Percentiles rank a stretch among this genome's conserved stretches.
phyloP scores from a whole-genome alignment of 2,888 invertebrate genomes.

The Cantharis rustica region DNA sequence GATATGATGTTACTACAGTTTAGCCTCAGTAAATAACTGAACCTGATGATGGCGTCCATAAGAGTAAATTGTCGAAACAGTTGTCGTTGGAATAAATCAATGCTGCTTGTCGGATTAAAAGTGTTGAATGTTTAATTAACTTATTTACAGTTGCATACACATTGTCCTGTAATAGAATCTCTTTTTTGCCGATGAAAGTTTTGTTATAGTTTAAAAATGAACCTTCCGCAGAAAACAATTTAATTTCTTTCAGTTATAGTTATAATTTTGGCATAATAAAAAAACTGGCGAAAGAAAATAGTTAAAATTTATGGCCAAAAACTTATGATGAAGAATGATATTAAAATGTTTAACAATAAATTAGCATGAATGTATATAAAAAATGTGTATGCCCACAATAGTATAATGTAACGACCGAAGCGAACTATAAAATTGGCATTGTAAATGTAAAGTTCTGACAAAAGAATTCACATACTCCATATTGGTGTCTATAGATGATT shows the following conservation, averaged over 20 bases:
- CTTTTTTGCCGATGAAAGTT: neutral
- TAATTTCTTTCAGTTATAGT: neutral
- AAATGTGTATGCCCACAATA: slow-evolving; percentile 1
- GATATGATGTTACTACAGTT: neutral
- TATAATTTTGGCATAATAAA: neutral
- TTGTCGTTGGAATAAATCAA: neutral
- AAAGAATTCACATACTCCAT: slow-evolving; percentile 31
- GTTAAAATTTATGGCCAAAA: neutral
- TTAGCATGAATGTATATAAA: neutral
- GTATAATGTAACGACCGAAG: slow-evolving; percentile 1
- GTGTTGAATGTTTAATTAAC: neutral
- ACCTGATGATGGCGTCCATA: neutral
- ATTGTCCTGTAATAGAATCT: neutral
- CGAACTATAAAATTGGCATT: slow-evolving; percentile 20
- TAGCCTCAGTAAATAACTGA: neutral
- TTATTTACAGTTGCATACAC: neutral
- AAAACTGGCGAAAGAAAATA: neutral
- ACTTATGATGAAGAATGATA: neutral
- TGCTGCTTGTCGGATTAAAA: neutral
- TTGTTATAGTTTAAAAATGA: neutral
- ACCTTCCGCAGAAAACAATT: neutral
- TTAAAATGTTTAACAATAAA: neutral
- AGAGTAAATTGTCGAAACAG: neutral
- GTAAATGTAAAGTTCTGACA: slow-evolving; percentile 24
- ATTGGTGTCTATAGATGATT: slow-evolving; percentile 33